A percentile compares a stretch with the other conserved stretches of the same genome.
phyloP scores from a whole-genome alignment of 2,888 invertebrate species.

The Stomorhina lunata region DNA sequence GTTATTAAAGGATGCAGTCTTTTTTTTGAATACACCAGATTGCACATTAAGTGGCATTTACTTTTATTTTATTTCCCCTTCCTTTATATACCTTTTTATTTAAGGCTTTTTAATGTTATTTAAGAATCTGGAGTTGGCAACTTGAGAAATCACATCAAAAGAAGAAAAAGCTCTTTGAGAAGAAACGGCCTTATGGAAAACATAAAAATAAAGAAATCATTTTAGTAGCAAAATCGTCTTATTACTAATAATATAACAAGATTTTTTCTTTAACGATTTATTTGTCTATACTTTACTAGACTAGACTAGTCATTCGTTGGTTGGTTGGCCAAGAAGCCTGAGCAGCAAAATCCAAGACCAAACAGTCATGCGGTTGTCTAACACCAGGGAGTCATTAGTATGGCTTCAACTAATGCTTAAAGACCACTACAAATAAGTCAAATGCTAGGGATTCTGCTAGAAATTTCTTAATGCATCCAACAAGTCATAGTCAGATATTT shows the following conservation, averaged over 20 bases:
- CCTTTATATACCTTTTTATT: slow-evolving; percentile 71
- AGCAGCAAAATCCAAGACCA: slow-evolving; percentile 21
- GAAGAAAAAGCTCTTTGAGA: slow-evolving; percentile 32
- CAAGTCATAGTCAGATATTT: no score
- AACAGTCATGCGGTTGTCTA: slow-evolving; percentile 66
- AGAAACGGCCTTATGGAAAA: not conserved
- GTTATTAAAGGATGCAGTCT: not conserved
- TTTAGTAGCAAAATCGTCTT: slow-evolving; percentile 30
- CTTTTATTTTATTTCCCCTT: slow-evolving; percentile 57
- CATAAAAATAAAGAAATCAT: slow-evolving; percentile 27
- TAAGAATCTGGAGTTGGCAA: slow-evolving; percentile 54
- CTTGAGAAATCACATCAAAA: slow-evolving; percentile 61
- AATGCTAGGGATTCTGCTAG: not conserved
- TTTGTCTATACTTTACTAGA: no score
- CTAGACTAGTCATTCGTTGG: not conserved
- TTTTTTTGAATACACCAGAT: no score
- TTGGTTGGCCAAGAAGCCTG: not conserved
- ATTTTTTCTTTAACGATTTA: slow-evolving; percentile 14
- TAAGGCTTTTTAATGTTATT: slow-evolving; percentile 74
- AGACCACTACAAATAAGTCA: slow-evolving; percentile 24
- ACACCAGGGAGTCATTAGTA: slow-evolving; percentile 69
- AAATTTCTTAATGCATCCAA: no score
- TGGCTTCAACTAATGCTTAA: slow-evolving; percentile 40
- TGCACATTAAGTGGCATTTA: slow-evolving; percentile 76
- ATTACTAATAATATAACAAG: slow-evolving; percentile 31